Evolutionary conservation across 2,113 vertebrate genomes (phyloP).

Genomic region (Falco punctatus): DNA sequence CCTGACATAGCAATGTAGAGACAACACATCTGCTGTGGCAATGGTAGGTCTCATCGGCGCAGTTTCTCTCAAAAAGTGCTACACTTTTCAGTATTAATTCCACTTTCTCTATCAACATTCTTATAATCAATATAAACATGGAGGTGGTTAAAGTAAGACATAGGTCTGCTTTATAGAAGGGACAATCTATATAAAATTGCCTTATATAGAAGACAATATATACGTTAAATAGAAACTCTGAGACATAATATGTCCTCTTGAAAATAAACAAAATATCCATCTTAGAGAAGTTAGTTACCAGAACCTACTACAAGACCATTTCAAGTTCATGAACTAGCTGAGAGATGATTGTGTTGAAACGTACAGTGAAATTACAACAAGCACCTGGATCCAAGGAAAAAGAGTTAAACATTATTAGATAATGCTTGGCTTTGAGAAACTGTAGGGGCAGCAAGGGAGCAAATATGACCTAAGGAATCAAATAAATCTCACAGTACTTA

Average conservation of each 20-base stretch:
- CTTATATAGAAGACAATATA: not conserved
- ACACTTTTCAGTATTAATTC: not conserved
- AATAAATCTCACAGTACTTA: not conserved
- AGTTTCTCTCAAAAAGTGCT: too few relatives aligned
- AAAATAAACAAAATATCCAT: not conserved
- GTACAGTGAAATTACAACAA: not conserved
- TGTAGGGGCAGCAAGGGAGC: not conserved
- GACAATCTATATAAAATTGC: too few relatives aligned
- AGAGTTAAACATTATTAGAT: not conserved
- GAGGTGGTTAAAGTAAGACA: not conserved
- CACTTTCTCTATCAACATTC: not conserved
- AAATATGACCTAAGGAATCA: not conserved
- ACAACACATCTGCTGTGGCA: too few relatives aligned
- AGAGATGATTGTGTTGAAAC: not conserved
- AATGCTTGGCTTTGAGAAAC: not conserved
- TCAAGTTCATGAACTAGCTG: not conserved
- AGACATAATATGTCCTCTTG: not conserved
- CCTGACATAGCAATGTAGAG: too few relatives aligned
- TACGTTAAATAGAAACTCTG: not conserved
- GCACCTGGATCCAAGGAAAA: not conserved
- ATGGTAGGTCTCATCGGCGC: too few relatives aligned
- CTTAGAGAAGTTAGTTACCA: not conserved
- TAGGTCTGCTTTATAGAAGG: not conserved
- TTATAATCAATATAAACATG: not conserved
- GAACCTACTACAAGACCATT: not conserved